A percentile compares a stretch with the other conserved stretches of the same genome.
Evolutionary conservation across 2,888 invertebrate species (phyloP).

Genomic region (Melanostoma scalare): DNA sequence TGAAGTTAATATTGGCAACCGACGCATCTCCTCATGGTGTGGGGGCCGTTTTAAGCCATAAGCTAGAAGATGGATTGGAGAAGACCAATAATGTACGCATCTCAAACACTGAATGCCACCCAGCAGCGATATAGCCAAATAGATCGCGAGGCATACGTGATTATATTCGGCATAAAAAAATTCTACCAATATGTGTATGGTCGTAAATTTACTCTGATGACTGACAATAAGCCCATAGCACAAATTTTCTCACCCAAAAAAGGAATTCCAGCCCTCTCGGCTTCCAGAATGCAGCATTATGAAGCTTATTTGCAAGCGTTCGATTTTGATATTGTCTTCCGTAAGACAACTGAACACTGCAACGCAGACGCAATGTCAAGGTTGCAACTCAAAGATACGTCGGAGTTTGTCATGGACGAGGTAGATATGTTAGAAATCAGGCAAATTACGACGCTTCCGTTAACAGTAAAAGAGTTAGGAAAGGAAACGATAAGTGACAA

Average conservation of each 20-base stretch:
- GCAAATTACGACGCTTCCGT: slow-evolving; percentile 3
- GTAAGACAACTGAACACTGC: neutral
- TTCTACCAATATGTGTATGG: slow-evolving; percentile 14
- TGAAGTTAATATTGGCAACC: neutral
- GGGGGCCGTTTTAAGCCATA: slow-evolving; percentile 5
- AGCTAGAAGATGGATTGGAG: neutral
- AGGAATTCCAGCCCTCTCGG: neutral
- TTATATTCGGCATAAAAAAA: slow-evolving; percentile 6
- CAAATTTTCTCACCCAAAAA: slow-evolving; percentile 13
- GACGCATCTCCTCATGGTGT: neutral
- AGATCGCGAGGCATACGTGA: neutral
- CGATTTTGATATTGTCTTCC: neutral
- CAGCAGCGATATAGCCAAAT: slow-evolving; percentile 5
- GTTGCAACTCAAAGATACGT: slow-evolving; percentile 1
- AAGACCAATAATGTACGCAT: slow-evolving; percentile 4
- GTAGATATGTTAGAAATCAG: neutral
- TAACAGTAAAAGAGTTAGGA: slow-evolving; percentile 1
- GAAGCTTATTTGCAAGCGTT: slow-evolving; percentile 1
- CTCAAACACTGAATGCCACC: slow-evolving; percentile 4
- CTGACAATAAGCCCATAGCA: slow-evolving; percentile 2
- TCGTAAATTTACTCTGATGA: slow-evolving; percentile 6
- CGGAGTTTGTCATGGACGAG: neutral
- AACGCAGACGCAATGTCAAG: slow-evolving; percentile 12
- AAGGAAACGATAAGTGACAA: no score
- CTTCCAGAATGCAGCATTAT: slow-evolving; percentile 6